Evolutionary conservation across 2,797 vertebrate species (phyloP).

Genomic region (Tamandua tetradactyla): DNA sequence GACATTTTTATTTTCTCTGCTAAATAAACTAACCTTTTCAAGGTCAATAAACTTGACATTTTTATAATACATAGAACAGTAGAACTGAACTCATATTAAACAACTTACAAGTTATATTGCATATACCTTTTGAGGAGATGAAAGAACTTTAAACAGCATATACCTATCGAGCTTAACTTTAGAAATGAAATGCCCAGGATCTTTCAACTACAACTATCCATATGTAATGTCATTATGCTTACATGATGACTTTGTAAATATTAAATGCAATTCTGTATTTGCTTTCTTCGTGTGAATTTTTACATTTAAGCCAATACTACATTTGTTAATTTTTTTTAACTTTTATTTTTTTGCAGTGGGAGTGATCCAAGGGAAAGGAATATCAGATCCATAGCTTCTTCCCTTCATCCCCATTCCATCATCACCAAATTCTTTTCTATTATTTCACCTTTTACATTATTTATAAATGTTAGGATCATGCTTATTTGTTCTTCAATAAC

Average conservation of each 20-base stretch:
- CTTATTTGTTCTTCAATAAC: not conserved
- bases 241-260: not conserved
- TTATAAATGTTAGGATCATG: not conserved
- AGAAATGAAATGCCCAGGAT: constrained; percentile 4
- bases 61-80: constrained; percentile 10
- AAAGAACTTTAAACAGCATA: not conserved
- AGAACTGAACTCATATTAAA: constrained; percentile 38
- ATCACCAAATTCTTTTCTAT: not conserved
- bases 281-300: not conserved
- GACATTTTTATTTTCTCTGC: constrained; percentile 62
- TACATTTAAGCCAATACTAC: not conserved
- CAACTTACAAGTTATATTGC: not conserved
- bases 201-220: not conserved
- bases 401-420: not conserved
- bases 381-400: not conserved
- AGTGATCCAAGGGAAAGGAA: not conserved
- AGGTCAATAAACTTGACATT: constrained; percentile 60
- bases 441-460: not conserved
- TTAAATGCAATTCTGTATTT: not conserved
- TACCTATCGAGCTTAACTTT: constrained; percentile 13
- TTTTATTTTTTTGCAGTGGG: not conserved
- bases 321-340: not conserved
- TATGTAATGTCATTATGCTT: not conserved
- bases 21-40: constrained; percentile 54
- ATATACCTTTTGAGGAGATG: constrained; percentile 11